Evolutionary conservation across 1,140 invertebrate species (phyloP).

Genomic region (Caerostris extrusa): DNA sequence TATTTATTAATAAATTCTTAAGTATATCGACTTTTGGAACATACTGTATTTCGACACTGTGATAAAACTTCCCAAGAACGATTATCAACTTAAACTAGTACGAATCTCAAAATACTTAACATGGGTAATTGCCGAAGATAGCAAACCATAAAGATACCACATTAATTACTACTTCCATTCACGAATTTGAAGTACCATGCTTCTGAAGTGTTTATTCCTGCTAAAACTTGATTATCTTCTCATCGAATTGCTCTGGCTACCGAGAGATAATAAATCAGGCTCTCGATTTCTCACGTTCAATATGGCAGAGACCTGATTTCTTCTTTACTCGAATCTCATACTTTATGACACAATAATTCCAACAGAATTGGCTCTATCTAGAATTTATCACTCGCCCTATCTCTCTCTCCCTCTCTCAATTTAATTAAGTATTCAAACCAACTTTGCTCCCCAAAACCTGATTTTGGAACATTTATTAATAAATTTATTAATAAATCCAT

Average conservation of each 20-base stretch:
- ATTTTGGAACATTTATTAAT: too few species aligned
- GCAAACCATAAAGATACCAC: neutral
- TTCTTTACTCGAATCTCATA: neutral
- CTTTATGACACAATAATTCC: neutral
- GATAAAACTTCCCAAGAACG: neutral
- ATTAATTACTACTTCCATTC: neutral
- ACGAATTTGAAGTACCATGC: neutral
- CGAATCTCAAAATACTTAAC: neutral
- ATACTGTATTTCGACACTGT: too few species aligned
- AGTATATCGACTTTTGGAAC: too few species aligned
- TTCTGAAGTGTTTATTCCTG: neutral
- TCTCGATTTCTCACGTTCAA: neutral
- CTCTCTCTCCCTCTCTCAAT: neutral
- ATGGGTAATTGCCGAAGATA: neutral
- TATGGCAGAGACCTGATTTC: too few species aligned
- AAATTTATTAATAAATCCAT: too few species aligned
- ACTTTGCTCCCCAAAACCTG: too few species aligned
- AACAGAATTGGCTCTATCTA: neutral
- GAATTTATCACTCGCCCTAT: neutral
- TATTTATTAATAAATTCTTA: too few species aligned
- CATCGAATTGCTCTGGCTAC: neutral
- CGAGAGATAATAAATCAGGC: neutral
- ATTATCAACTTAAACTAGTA: neutral
- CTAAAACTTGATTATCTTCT: neutral
- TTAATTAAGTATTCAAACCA: neutral